Conservation (phyloP, 2,797 vertebrate species). For the Crenichthys baileyi region DNA sequence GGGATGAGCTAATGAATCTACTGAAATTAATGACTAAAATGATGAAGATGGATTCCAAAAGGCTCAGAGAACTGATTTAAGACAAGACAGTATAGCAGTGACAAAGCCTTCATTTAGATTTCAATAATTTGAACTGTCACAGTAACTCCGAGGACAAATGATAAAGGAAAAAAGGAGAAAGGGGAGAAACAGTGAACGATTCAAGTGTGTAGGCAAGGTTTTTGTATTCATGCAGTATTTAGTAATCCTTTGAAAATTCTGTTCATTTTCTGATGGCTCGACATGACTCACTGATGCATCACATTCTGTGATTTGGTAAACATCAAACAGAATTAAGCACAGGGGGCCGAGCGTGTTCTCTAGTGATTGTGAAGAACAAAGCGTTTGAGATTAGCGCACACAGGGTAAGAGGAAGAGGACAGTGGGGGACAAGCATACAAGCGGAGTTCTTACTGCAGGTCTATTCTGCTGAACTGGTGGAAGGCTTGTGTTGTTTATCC, state of each 20-base stretch:
- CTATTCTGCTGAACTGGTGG: conserved; percentile 49
- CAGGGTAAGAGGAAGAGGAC: conserved; percentile 39
- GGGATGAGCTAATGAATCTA: conserved; percentile 48
- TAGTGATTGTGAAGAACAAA: conserved; percentile 56
- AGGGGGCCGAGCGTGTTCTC: conserved; percentile 37
- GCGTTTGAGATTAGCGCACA: conserved; percentile 47
- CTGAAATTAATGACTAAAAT: conserved; percentile 49
- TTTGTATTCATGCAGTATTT: conserved; percentile 12
- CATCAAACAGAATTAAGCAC: conserved; percentile 48
- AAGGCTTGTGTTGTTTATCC: conserved; percentile 44
- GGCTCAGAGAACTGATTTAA: conserved; percentile 27
- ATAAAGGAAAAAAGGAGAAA: not conserved
- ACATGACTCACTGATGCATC: conserved; percentile 44
- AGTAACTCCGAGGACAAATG: not conserved
- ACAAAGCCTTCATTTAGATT: conserved; percentile 4
- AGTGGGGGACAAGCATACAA: conserved; percentile 39
- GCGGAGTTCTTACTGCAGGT: conserved; percentile 65
- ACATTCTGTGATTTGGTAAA: conserved; percentile 40
- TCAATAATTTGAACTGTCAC: conserved; percentile 30
- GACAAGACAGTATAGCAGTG: conserved; percentile 24
- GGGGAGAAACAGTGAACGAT: conserved; percentile 5
- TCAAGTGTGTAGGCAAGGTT: conserved; percentile 12
- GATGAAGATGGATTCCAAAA: conserved; percentile 49
- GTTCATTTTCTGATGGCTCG: conserved; percentile 24
- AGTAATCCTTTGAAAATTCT: conserved; percentile 24